Evolutionary conservation across 2,113 vertebrate species (phyloP).

Genomic region (Rhinolophus sinicus): DNA sequence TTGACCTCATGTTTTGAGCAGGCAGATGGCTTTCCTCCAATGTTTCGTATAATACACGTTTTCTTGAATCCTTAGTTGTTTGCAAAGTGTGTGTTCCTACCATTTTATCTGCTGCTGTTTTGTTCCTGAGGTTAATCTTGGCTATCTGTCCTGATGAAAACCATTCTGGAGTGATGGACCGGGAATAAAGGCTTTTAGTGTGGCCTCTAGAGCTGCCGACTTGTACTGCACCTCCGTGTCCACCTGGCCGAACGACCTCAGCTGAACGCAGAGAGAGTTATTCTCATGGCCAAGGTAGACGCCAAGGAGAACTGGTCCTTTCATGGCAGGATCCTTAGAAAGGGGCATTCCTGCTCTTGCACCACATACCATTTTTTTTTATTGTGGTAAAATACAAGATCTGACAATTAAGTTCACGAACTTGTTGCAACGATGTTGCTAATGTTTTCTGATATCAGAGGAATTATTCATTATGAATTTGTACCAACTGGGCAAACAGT

Average conservation of each 20-base stretch:
- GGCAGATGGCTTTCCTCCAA: not conserved
- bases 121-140: not conserved
- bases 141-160: not conserved
- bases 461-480: no score
- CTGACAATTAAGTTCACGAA: no score
- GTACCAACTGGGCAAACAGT: no score
- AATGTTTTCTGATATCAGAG: no score
- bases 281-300: not conserved
- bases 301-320: not conserved
- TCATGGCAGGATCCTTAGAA: not conserved
- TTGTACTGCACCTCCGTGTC: not conserved
- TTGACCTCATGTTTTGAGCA: not conserved
- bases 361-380: not conserved
- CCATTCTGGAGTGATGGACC: no score
- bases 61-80: not conserved
- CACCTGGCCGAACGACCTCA: not conserved
- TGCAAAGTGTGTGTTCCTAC: not conserved
- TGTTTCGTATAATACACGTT: not conserved
- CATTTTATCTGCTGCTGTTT: not conserved
- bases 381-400: not conserved
- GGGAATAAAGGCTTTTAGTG: not conserved
- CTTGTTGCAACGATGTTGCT: no score
- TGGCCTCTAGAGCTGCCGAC: not conserved
- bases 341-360: no score
- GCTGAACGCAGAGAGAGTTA: not conserved